Evolutionary conservation across 2,113 vertebrate genomes (phyloP).

Genomic region (Myrmecophaga tridactyla): DNA sequence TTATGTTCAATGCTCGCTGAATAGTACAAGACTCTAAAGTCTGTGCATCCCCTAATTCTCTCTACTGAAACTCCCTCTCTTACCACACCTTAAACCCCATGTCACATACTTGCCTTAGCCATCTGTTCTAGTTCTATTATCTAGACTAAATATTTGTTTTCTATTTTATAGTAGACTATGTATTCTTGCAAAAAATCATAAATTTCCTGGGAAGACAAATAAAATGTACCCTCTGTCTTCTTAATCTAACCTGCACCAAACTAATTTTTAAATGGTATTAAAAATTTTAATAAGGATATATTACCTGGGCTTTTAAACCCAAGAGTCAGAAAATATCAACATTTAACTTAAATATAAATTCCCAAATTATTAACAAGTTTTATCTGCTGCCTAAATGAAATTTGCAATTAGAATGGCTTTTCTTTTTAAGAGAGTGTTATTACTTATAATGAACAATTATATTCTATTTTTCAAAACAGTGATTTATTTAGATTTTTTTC

Average conservation of each 20-base stretch:
- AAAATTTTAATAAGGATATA: neutral
- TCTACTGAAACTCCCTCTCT: neutral
- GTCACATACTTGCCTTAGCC: neutral
- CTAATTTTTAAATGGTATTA: neutral
- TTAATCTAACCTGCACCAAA: neutral
- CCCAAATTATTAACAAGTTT: conserved; percentile 27
- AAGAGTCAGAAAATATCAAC: neutral
- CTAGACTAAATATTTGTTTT: neutral
- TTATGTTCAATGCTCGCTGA: neutral
- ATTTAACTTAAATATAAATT: neutral
- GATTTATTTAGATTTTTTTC: conserved; percentile 33
- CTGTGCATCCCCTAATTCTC: neutral
- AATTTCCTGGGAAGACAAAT: neutral
- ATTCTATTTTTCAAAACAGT: conserved; percentile 15
- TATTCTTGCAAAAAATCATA: neutral
- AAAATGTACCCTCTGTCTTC: neutral
- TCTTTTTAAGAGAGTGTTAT: conserved; percentile 21
- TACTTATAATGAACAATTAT: neutral
- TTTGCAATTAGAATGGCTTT: neutral
- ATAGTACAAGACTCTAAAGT: neutral
- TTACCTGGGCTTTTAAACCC: neutral
- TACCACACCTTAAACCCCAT: neutral
- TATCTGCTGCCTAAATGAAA: neutral
- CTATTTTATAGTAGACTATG: neutral
- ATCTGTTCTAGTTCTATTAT: neutral